phyloP scores from a whole-genome alignment of 1,140 invertebrate species.

The Drosophila sucinea region DNA sequence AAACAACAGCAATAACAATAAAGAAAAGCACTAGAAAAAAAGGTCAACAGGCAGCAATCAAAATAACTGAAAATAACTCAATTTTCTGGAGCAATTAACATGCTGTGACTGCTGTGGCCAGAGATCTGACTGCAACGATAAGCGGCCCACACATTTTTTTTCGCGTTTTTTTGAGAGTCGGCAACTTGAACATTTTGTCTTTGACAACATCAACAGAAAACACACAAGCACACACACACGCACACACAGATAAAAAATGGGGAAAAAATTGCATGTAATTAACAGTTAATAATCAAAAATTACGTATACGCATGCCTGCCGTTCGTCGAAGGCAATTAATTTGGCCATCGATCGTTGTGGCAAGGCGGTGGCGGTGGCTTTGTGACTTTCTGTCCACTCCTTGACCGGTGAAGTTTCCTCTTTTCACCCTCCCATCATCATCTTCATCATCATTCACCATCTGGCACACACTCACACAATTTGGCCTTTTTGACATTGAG shows the following conservation, averaged over 20 bases:
- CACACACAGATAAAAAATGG: neutral
- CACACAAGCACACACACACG: neutral
- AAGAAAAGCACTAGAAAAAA: slow-evolving; percentile 44
- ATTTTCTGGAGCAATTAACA: slow-evolving; percentile 80
- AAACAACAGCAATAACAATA: slow-evolving; percentile 76
- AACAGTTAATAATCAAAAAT: slow-evolving; percentile 74
- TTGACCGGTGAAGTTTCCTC: slow-evolving; percentile 16
- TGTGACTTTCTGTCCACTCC: slow-evolving; percentile 19
- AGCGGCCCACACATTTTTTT: slow-evolving; percentile 53
- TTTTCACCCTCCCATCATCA: neutral
- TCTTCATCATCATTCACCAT: neutral
- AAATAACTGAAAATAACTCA: slow-evolving; percentile 77
- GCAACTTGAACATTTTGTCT: slow-evolving; percentile 63
- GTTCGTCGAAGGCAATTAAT: slow-evolving; percentile 65
- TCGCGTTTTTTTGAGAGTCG: slow-evolving; percentile 27
- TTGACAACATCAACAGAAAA: slow-evolving; percentile 24
- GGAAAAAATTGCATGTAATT: slow-evolving; percentile 68
- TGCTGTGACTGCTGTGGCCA: slow-evolving; percentile 47
- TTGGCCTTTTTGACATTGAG: slow-evolving; percentile 64
- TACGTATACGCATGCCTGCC: slow-evolving; percentile 72
- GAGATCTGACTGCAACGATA: slow-evolving; percentile 42
- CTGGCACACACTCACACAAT: neutral
- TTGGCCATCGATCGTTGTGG: slow-evolving; percentile 62
- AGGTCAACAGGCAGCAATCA: slow-evolving; percentile 78
- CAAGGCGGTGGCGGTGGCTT: slow-evolving; percentile 50